phyloP scores from a whole-genome alignment of 1,140 invertebrate species.

The Arctopsyche grandis region DNA sequence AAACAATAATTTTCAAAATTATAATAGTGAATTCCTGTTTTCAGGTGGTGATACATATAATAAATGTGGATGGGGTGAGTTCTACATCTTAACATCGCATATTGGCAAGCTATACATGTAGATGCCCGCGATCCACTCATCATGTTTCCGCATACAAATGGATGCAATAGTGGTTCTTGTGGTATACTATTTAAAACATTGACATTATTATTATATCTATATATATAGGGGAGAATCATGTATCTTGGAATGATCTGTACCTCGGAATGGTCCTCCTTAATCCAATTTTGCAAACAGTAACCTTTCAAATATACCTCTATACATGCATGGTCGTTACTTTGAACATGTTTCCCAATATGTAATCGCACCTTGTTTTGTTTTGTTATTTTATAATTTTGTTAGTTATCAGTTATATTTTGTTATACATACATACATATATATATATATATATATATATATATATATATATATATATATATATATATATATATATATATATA shows the following conservation, averaged over 20 bases:
- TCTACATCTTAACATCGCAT: slow-evolving; percentile 68
- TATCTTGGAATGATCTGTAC: slow-evolving; percentile 70
- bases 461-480: background rate
- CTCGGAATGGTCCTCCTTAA: slow-evolving; percentile 69
- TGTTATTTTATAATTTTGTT: background rate
- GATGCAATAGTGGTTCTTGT: slow-evolving; percentile 53
- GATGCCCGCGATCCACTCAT: slow-evolving; percentile 53
- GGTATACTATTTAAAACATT: slow-evolving; percentile 44
- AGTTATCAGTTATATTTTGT: background rate
- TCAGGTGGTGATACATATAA: slow-evolving; percentile 47
- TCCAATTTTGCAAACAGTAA: slow-evolving; percentile 54
- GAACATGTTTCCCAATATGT: slow-evolving; percentile 40
- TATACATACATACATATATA: background rate
- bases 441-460: background rate
- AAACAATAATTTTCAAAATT: slow-evolving; percentile 13
- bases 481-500: background rate
- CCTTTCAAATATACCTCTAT: slow-evolving; percentile 26
- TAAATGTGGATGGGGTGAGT: slow-evolving; percentile 59
- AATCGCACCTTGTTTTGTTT: slow-evolving; percentile 34
- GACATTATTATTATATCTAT: slow-evolving; percentile 47
- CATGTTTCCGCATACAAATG: slow-evolving; percentile 44
- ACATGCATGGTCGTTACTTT: slow-evolving; percentile 61
- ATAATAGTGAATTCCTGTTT: slow-evolving; percentile 49
- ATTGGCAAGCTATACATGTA: slow-evolving; percentile 54
- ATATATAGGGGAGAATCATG: slow-evolving; percentile 68